phyloP scores from a whole-genome alignment of 2,888 invertebrate genomes.

The Oscheius onirici region DNA sequence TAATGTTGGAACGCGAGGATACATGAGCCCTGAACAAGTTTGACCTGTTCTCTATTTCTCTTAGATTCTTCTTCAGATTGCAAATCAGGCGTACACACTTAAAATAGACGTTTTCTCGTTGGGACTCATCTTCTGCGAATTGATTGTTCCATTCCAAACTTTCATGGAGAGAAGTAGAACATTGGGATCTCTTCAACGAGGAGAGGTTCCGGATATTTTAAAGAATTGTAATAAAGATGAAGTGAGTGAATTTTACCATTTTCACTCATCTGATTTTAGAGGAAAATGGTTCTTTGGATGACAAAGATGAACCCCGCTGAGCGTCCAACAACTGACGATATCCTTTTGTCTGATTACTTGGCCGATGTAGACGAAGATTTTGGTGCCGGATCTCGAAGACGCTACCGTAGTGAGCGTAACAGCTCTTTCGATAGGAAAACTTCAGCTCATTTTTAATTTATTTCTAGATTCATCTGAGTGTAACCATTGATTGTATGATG shows the following conservation, averaged over 20 bases:
- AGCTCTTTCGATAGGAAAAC: constrained; percentile 2
- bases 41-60: neutral
- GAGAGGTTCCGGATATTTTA: constrained; percentile 37
- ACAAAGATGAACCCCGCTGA: constrained; percentile 42
- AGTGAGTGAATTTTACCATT: neutral
- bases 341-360: constrained; percentile 23
- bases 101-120: constrained; percentile 75
- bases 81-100: constrained; percentile 72
- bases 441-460: constrained; percentile 6
- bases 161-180: constrained; percentile 82
- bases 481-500: neutral
- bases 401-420: constrained; percentile 10
- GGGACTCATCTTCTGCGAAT: constrained; percentile 87
- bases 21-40: constrained; percentile 97
- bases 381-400: constrained; percentile 6
- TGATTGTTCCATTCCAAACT: constrained; percentile 88
- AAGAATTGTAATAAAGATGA: constrained; percentile 26
- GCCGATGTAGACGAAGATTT: constrained; percentile 12
- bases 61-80: constrained; percentile 38
- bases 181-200: constrained; percentile 40
- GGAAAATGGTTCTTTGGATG: constrained; percentile 46
- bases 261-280: constrained; percentile 35
- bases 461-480: no score
- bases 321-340: constrained; percentile 38
- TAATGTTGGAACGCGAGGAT: constrained; percentile 86